phyloP scores from a whole-genome alignment of 2,113 vertebrate genomes.

The Sisor rabdophorus region DNA sequence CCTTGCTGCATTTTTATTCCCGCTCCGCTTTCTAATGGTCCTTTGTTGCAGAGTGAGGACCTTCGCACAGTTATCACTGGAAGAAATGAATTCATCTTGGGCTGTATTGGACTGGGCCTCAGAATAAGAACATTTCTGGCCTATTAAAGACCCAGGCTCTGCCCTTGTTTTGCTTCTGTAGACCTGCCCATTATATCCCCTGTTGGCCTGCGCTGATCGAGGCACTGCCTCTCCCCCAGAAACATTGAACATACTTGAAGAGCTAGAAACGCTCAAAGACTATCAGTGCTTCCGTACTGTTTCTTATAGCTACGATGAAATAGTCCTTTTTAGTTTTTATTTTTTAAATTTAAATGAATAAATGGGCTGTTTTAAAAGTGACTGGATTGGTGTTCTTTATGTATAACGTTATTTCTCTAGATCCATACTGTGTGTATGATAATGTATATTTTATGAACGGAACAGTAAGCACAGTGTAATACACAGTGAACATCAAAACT shows the following conservation, averaged over 20 bases:
- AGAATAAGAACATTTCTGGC: slow-evolving; percentile 31
- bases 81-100: slow-evolving; percentile 50
- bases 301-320: slow-evolving; percentile 81
- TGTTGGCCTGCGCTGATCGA: slow-evolving; percentile 46
- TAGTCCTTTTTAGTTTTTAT: slow-evolving; percentile 79
- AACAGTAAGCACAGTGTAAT: neutral
- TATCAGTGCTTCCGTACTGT: slow-evolving; percentile 97
- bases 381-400: neutral
- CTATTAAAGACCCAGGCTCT: slow-evolving; percentile 16
- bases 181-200: slow-evolving; percentile 19
- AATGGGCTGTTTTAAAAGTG: slow-evolving; percentile 71
- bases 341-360: slow-evolving; percentile 69
- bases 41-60: slow-evolving; percentile 40
- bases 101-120: slow-evolving; percentile 50
- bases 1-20: slow-evolving; percentile 11
- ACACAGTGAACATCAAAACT: neutral
- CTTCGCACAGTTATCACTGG: slow-evolving; percentile 49
- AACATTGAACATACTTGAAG: slow-evolving; percentile 94
- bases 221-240: slow-evolving; percentile 57
- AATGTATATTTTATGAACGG: neutral
- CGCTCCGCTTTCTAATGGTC: slow-evolving; percentile 13
- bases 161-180: slow-evolving; percentile 44
- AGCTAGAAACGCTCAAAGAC: slow-evolving; percentile 87
- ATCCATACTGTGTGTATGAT: neutral
- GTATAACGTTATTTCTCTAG: neutral